phyloP scores from a whole-genome alignment of 2,113 vertebrate genomes.

The Percina caprodes region DNA sequence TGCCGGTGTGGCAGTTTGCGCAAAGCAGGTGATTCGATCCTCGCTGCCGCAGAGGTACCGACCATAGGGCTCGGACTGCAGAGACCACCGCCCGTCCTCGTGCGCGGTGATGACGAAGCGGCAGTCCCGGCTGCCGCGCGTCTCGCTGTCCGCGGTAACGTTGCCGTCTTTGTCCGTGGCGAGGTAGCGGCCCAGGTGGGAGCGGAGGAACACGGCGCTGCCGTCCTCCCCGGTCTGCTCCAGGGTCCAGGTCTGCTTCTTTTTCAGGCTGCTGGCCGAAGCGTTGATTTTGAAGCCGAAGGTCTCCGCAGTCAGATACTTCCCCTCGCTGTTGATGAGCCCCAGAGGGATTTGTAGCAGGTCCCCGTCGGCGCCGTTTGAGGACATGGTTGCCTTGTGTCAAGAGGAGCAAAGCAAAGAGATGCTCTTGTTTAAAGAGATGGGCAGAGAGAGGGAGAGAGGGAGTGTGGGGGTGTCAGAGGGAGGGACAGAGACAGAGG shows the following conservation, averaged over 20 bases:
- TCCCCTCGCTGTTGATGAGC: constrained; percentile 92
- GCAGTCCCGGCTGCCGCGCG: constrained; percentile 87
- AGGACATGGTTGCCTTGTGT: constrained; percentile 83
- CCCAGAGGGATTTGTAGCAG: constrained; percentile 94
- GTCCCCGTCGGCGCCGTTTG: constrained; percentile 89
- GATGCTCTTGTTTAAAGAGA: constrained; percentile 16
- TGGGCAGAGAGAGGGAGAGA: neutral
- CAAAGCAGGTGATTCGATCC: constrained; percentile 94
- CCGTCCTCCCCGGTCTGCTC: constrained; percentile 90
- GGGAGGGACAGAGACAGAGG: constrained; percentile 19
- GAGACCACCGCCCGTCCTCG: constrained; percentile 95
- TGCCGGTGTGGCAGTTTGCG: constrained; percentile 86
- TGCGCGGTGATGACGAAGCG: constrained; percentile 92
- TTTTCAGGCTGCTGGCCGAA: constrained; percentile 95
- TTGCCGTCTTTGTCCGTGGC: constrained; percentile 95
- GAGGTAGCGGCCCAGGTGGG: constrained; percentile 98
- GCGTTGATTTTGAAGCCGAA: constrained; percentile 99
- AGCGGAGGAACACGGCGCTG: constrained; percentile 89
- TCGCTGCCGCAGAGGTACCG: constrained; percentile 94
- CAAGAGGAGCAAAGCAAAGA: neutral
- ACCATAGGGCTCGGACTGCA: constrained; percentile 92
- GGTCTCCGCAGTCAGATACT: constrained; percentile 96
- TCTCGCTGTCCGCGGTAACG: constrained; percentile 91
- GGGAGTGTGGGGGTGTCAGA: constrained; percentile 11
- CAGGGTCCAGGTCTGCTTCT: constrained; percentile 99